Conservation (phyloP, 2,113 vertebrate species). For the Empidonax alnorum region DNA sequence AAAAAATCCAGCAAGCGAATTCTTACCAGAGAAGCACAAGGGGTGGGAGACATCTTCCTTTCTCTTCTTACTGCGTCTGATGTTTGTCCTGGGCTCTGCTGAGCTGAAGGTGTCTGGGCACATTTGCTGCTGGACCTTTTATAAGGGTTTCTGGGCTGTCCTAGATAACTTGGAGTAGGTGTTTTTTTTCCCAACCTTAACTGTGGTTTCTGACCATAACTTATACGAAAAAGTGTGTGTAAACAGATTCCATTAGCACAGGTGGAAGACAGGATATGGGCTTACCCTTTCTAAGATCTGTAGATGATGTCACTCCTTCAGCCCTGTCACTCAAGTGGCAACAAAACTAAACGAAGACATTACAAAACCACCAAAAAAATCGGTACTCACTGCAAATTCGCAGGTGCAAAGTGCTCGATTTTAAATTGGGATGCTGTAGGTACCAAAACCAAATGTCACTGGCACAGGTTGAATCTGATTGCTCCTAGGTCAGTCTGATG, state of each 20-base stretch:
- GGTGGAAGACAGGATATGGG: conserved; percentile 16
- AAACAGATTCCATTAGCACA: conserved; percentile 14
- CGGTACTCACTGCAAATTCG: rapidly evolving
- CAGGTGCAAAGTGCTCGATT: background rate
- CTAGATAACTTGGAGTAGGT: conserved; percentile 15
- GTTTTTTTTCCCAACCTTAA: background rate
- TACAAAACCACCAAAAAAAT: background rate
- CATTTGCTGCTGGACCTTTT: conserved; percentile 19
- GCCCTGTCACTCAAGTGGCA: background rate
- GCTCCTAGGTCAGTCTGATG: background rate
- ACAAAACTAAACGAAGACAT: background rate
- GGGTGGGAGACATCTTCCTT: background rate
- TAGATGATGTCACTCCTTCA: background rate
- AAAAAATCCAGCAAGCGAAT: background rate
- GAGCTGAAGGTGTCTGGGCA: background rate
- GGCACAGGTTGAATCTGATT: background rate
- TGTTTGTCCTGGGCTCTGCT: background rate
- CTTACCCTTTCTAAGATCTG: background rate
- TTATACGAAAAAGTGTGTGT: background rate
- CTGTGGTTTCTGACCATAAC: conserved; percentile 41
- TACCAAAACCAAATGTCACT: background rate
- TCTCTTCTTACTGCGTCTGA: background rate
- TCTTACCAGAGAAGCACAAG: conserved; percentile 9
- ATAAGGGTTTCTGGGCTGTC: conserved; percentile 31
- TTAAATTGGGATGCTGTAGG: background rate